Base-by-base conservation (phyloP, 2,113 vertebrate genomes). In the Nesoenas mayeri region DNA sequence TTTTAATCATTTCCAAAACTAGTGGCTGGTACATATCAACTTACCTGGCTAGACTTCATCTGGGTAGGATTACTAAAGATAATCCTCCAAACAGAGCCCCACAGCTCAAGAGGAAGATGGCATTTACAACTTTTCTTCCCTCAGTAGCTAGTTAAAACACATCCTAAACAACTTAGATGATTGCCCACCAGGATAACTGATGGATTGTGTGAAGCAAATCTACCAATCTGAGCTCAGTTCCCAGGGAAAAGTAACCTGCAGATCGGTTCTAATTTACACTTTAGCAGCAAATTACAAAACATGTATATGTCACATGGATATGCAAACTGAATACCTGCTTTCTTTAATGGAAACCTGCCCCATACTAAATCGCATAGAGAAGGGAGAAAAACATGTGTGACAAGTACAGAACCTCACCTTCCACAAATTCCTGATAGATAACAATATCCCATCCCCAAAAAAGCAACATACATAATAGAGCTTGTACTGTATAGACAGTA, bases 281-380 rank as follows among this genome's bases (percentile, higher is more conserved):
- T 61, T 3, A 36, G 40, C 13, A n/a, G 19, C 51, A 51, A 51
- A n/a, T 29, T 19, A 79, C 28, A 44, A 69, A 69, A 21, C 26
- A 29, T 0, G 3, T 15, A 3, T 20, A n/a, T 5, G 3, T 56
- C 42, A 48, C 31, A 28, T 18, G 34, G 22, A 29, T 32, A 9
- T 5, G 9, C 31, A 71, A 74, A 75, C 29, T 8, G 21, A 71
- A 66, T 32, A 47, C 10, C 47, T 25, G 15, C 40, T 50, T 22
- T 48, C 69, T 62, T 36, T 12, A 48, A 56, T 9, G 28, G 53
- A 61, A 91, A 62, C 32, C 40, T 48, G 53, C 6, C n/a, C 10
- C 18, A 32, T 9, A 9, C 4, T 56, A 31, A 54, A 34, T 2
- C 22, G 25, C 20, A 28, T 8, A 26, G 3, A 32, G 31, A 48